A percentile compares a stretch with the other conserved stretches of the same genome.
phyloP scores from a whole-genome alignment of 2,888 invertebrate genomes.

The Polyploca ridens region DNA sequence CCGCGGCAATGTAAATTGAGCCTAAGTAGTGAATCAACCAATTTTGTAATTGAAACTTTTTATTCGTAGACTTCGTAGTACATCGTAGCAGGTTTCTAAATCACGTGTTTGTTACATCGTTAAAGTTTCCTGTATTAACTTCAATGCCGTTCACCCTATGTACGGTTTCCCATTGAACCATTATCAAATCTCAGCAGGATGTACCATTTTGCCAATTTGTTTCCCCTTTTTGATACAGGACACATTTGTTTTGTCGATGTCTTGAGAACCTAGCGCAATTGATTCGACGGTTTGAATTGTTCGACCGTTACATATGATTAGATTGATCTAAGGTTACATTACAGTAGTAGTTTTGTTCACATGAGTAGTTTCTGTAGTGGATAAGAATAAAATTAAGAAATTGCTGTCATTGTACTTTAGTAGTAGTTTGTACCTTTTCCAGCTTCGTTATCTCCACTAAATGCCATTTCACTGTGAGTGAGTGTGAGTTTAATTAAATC shows the following conservation, averaged over 20 bases:
- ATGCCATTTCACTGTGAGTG: too few relatives aligned
- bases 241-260: conserved; percentile 56
- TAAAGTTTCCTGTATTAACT: neutral
- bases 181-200: conserved; percentile 63
- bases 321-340: neutral
- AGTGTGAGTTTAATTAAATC: too few relatives aligned
- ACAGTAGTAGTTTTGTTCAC: neutral
- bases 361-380: neutral
- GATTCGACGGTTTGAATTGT: conserved; percentile 27
- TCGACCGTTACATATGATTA: neutral
- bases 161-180: conserved; percentile 20
- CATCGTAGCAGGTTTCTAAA: neutral
- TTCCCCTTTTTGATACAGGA: conserved; percentile 70
- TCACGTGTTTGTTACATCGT: neutral
- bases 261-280: conserved; percentile 44
- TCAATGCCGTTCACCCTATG: neutral
- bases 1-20: too few relatives aligned
- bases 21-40: too few relatives aligned
- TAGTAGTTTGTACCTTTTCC: too few relatives aligned
- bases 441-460: too few relatives aligned
- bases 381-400: too few relatives aligned
- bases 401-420: too few relatives aligned
- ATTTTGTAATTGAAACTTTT: neutral
- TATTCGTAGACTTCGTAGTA: neutral
- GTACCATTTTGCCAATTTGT: conserved; percentile 72